Evolutionary conservation across 2,888 invertebrate species (phyloP).

Genomic region (Aethes cnicana): DNA sequence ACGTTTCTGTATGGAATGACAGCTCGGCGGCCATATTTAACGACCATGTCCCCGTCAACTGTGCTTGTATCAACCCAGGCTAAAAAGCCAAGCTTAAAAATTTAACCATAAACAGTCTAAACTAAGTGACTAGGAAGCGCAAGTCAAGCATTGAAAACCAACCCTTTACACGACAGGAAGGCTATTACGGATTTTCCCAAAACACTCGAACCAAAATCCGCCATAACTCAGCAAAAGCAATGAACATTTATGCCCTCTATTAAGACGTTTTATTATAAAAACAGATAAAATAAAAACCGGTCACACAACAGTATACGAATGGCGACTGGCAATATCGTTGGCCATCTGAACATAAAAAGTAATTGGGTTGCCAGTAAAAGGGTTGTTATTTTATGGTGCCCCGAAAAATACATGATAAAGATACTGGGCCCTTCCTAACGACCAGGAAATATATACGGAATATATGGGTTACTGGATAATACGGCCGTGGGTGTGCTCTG

Average conservation of each 20-base stretch:
- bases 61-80: too few relatives aligned
- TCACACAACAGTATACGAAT: slow-evolving; percentile 52
- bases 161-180: too few relatives aligned
- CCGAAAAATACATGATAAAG: slow-evolving; percentile 75
- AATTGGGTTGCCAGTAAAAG: slow-evolving; percentile 79
- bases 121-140: too few relatives aligned
- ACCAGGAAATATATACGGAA: slow-evolving; percentile 34
- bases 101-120: too few relatives aligned
- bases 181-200: too few relatives aligned
- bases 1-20: too few relatives aligned
- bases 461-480: slow-evolving; percentile 44
- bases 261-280: slow-evolving; percentile 35
- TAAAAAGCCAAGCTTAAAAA: too few relatives aligned
- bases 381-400: slow-evolving; percentile 75
- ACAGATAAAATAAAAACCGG: slow-evolving; percentile 39
- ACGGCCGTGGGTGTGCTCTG: too few relatives aligned
- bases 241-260: slow-evolving; percentile 48
- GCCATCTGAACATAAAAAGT: slow-evolving; percentile 77
- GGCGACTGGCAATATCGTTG: slow-evolving; percentile 65
- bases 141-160: too few relatives aligned
- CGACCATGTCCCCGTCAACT: too few relatives aligned
- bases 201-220: slow-evolving; percentile 1
- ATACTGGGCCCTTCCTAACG: slow-evolving; percentile 55
- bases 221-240: slow-evolving; percentile 36
- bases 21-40: too few relatives aligned